Conservation (phyloP, 2,888 invertebrate genomes). For the Cactoblastis cactorum region DNA sequence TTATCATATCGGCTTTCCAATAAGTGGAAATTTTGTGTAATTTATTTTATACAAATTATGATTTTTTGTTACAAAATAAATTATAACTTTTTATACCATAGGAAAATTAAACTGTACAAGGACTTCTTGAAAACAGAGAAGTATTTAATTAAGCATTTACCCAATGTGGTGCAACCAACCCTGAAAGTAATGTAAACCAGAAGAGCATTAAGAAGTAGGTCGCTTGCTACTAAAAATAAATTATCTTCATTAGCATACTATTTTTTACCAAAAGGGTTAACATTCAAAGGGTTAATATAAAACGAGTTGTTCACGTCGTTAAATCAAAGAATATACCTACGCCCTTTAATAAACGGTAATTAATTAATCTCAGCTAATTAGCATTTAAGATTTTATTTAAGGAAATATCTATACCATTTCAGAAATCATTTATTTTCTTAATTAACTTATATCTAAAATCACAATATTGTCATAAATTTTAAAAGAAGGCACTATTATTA, state of each 20-base stretch:
- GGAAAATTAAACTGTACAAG: too few species aligned
- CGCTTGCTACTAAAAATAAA: constrained; percentile 54
- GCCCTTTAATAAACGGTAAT: background rate
- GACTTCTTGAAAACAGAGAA: too few species aligned
- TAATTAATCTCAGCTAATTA: background rate
- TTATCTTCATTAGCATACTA: constrained; percentile 58
- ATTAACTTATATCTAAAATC: constrained; percentile 53
- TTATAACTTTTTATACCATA: too few species aligned
- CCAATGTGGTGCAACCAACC: constrained; percentile 23
- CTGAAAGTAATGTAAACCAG: constrained; percentile 36
- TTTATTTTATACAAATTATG: too few species aligned
- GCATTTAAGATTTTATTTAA: background rate
- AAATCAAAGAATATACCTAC: background rate
- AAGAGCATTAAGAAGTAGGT: constrained; percentile 52
- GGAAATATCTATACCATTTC: constrained; percentile 1
- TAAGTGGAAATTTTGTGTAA: too few species aligned
- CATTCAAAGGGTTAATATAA: constrained; percentile 31
- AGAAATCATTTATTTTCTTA: constrained; percentile 34
- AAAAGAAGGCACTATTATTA: constrained; percentile 57
- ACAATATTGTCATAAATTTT: constrained; percentile 45
- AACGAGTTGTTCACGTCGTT: constrained; percentile 24
- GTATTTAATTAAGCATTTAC: background rate
- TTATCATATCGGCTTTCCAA: too few species aligned
- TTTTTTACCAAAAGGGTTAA: constrained; percentile 46
- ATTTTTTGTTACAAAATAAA: too few species aligned